phyloP scores from a whole-genome alignment of 2,113 vertebrate species.

The Lepidothrix coronata region DNA sequence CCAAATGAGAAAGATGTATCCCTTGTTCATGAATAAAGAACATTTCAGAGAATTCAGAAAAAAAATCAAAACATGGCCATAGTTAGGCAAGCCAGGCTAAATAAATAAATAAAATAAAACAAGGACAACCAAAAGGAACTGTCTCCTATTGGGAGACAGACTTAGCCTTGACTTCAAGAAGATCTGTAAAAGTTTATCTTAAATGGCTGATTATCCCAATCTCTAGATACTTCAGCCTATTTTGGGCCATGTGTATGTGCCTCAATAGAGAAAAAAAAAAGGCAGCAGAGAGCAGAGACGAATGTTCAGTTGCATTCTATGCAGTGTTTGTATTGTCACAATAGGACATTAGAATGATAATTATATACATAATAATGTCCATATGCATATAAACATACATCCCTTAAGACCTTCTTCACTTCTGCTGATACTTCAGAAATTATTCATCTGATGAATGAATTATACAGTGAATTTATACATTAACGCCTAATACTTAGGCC shows the following conservation, averaged over 20 bases:
- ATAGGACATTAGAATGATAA: conserved; percentile 46
- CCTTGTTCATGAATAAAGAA: neutral
- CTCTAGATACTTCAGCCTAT: neutral
- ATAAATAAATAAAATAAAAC: neutral
- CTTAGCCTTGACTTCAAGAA: conserved; percentile 2
- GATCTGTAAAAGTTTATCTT: neutral
- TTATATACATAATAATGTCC: conserved; percentile 58
- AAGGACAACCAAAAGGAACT: neutral
- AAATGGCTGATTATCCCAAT: neutral
- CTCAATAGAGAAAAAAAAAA: neutral
- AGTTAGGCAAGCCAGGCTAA: neutral
- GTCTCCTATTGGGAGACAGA: neutral
- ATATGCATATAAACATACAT: conserved; percentile 13
- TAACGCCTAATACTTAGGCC: conserved; percentile 11
- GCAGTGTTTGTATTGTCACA: conserved; percentile 39
- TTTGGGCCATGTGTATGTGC: neutral
- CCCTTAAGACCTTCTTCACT: conserved; percentile 54
- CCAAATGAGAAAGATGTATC: neutral
- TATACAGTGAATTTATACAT: conserved; percentile 55
- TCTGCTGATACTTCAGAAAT: conserved; percentile 41
- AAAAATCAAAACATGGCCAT: neutral
- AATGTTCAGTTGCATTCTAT: conserved; percentile 20
- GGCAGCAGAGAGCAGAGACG: neutral
- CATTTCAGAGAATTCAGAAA: neutral
- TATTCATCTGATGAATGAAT: conserved; percentile 64